Evolutionary conservation across 2,888 invertebrate genomes (phyloP), one percentile per base, ranked within the genome.

Genomic region (Syrphus vitripennis): DNA sequence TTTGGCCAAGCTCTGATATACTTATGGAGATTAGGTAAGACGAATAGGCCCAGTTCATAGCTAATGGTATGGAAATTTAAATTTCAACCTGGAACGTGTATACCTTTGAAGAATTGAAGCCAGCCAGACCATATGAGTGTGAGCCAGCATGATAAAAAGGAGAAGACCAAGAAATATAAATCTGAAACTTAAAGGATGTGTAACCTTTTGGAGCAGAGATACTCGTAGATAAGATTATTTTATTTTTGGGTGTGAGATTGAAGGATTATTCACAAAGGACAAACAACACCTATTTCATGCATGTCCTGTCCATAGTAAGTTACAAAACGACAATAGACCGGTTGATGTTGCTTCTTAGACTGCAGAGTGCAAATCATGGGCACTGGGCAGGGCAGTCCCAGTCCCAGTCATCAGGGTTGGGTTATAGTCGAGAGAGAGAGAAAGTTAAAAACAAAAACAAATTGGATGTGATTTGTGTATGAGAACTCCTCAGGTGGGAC

Each of bases 21-120:
- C 82, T 78, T 48, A 82, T 78, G 77, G 70, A 86, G 86, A 86
- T 86, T 86, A 86, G 86, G 42, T 45, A 86, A 81, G 82, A 86
- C 82, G 86, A 78, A 86, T 86, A 86, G 82, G 77, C 74, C 61
- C 53, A 86, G 77, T 78, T 86, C 82, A 74, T 74, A 63, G 77
- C 82, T 79, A 83, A 83, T 83, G 83, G 79, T 74, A 79, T 75
- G 79, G 79, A 83, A 83, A 83, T 83, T 53, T 72, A 79, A 83
- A 83, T 79, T 53, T 69, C 74, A 81, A 77, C 69, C 69, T 70
- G 61, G 53, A 53, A 48, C 50, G 65, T 34, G 21, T 12, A 57
- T 31, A 67, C 16, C 21, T n/a, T n/a, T 10, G 9, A 61, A 40
- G 12, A n/a, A n/a, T n/a, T n/a, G n/a, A n/a, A n/a, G n/a, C n/a